Percentiles rank a stretch among this genome's conserved stretches.
These are phyloP conservation scores for Diaperis boleti DNA, from an alignment of 2,888 invertebrate genomes.

Conservation along the genomic window DNA sequence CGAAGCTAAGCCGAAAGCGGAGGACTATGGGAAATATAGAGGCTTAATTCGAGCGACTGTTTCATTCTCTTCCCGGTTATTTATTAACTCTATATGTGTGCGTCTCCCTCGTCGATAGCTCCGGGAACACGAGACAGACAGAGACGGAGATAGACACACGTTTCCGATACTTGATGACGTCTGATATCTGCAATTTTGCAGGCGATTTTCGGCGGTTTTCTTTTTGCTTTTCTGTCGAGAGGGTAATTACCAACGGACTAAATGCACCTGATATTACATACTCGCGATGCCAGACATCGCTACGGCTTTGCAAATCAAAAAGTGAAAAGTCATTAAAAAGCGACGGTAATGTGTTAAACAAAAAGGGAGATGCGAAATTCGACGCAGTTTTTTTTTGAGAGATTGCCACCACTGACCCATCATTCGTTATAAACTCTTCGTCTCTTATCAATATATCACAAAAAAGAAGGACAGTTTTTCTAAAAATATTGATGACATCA, in stretches of 20 bases:
- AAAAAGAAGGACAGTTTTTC: too few relatives aligned
- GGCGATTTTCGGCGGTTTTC: slow-evolving; percentile 9
- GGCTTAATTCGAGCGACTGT: slow-evolving; percentile 60
- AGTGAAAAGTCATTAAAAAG: too few relatives aligned
- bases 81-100: slow-evolving; percentile 39
- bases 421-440: too few relatives aligned
- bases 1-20: slow-evolving; percentile 59
- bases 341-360: too few relatives aligned
- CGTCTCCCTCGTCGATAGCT: slow-evolving; percentile 20
- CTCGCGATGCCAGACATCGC: too few relatives aligned
- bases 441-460: too few relatives aligned
- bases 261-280: slow-evolving; percentile 1
- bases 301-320: too few relatives aligned
- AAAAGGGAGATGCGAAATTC: too few relatives aligned
- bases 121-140: neutral
- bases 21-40: slow-evolving; percentile 62
- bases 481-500: too few relatives aligned
- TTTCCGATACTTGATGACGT: slow-evolving; percentile 8
- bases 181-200: slow-evolving; percentile 22
- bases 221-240: slow-evolving; percentile 3
- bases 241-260: slow-evolving; percentile 1
- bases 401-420: too few relatives aligned
- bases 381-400: too few relatives aligned
- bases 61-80: slow-evolving; percentile 52
- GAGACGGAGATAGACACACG: slow-evolving; percentile 5